Conservation (phyloP, 2,888 invertebrate species). For the Phymatocera aterrima region DNA sequence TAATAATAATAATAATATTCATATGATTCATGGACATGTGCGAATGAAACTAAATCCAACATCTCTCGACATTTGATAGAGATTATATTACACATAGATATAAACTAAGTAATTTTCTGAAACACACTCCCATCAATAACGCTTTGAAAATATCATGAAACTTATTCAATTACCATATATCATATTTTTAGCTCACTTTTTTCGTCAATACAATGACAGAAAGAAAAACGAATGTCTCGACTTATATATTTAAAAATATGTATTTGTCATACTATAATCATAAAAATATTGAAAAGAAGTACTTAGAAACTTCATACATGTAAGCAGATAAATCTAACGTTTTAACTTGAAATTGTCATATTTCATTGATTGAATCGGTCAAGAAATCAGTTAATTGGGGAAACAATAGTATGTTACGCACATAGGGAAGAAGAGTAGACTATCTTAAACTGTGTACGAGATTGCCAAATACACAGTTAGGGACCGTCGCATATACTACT, state of each 20-base stretch:
- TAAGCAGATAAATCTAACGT: not conserved
- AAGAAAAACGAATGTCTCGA: constrained; percentile 1
- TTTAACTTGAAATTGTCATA: not conserved
- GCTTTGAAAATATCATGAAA: constrained; percentile 15
- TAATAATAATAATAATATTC: not conserved
- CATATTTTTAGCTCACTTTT: constrained; percentile 7
- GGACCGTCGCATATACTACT: too few relatives aligned
- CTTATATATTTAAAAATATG: not conserved
- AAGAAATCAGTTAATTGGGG: not conserved
- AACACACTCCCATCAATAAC: not conserved
- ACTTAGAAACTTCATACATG: not conserved
- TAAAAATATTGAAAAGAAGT: too few relatives aligned
- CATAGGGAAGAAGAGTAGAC: too few relatives aligned
- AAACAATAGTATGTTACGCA: too few relatives aligned
- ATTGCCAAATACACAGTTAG: too few relatives aligned
- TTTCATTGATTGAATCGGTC: not conserved
- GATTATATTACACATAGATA: constrained; percentile 7
- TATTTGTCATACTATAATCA: not conserved
- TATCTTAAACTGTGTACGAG: too few relatives aligned
- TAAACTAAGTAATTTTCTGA: not conserved
- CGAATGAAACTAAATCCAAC: constrained; percentile 19
- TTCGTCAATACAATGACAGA: constrained; percentile 17
- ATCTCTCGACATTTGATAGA: not conserved
- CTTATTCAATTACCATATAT: not conserved
- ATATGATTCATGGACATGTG: not conserved